Conservation (phyloP, 2,888 invertebrate genomes). For the Platycnemis pennipes region DNA sequence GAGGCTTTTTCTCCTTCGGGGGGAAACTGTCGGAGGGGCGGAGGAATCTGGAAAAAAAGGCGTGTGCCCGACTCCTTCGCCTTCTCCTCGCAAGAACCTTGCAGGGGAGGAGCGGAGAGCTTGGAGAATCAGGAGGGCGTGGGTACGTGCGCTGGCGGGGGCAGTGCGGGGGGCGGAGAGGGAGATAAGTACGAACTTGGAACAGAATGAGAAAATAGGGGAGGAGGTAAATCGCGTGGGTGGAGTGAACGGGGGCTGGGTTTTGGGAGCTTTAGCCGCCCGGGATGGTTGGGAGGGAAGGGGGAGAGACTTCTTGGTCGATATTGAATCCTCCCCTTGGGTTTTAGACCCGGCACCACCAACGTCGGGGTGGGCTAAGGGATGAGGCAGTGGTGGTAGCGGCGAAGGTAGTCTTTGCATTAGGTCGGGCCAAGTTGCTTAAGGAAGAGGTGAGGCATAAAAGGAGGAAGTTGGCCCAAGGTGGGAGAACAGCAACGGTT, state of each 20-base stretch:
- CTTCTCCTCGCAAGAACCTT: conserved; percentile 1
- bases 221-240: background rate
- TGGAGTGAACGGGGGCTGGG: background rate
- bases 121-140: background rate
- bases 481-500: conserved; percentile 24
- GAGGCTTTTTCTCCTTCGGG: conserved; percentile 12
- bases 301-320: background rate
- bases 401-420: conserved; percentile 13
- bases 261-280: background rate
- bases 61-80: background rate
- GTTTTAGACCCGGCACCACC: conserved; percentile 38
- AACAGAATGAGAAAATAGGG: conserved; percentile 36
- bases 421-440: conserved; percentile 42
- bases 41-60: conserved; percentile 6
- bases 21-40: background rate
- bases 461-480: background rate
- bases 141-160: background rate
- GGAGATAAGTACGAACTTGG: conserved; percentile 1
- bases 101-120: background rate
- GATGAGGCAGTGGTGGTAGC: background rate
- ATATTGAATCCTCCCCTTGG: conserved; percentile 52
- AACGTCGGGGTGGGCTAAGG: background rate
- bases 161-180: background rate
- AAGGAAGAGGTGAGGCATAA: conserved; percentile 16
- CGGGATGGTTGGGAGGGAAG: background rate